Percentiles rank a stretch among this genome's conserved stretches.
Conservation (phyloP, 2,888 invertebrate species). For the Netelia inedita region DNA sequence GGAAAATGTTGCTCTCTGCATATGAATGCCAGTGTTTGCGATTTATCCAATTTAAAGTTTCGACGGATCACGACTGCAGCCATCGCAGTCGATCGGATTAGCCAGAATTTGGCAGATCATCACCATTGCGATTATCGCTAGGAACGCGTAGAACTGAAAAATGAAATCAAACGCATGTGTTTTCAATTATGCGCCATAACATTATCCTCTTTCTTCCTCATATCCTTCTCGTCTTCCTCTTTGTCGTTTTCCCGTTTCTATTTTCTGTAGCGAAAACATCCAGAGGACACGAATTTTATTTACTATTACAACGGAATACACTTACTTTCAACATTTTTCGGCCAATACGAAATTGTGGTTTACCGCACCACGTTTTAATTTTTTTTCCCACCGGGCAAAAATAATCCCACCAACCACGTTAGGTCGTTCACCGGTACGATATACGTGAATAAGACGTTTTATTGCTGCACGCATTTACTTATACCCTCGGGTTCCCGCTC, state of each 20-base stretch:
- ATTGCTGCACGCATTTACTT: constrained; percentile 40
- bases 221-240: background rate
- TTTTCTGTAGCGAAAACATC: background rate
- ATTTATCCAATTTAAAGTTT: background rate
- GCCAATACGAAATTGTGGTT: constrained; percentile 5
- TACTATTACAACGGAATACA: background rate
- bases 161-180: background rate
- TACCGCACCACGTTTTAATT: background rate
- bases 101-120: constrained; percentile 41
- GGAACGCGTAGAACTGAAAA: constrained; percentile 53
- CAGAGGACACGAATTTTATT: background rate
- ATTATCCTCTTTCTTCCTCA: background rate
- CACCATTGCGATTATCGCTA: constrained; percentile 29
- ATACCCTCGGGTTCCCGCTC: constrained; percentile 23
- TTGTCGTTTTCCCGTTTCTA: background rate
- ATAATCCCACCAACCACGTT: constrained; percentile 13
- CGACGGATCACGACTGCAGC: constrained; percentile 9
- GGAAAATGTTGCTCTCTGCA: too few relatives aligned
- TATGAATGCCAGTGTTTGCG: background rate
- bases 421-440: constrained; percentile 23
- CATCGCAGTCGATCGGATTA: background rate
- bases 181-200: background rate
- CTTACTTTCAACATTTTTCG: constrained; percentile 63
- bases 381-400: background rate
- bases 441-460: constrained; percentile 30